phyloP scores from a whole-genome alignment of 2,797 vertebrate genomes.

The Oreochromis mossambicus region DNA sequence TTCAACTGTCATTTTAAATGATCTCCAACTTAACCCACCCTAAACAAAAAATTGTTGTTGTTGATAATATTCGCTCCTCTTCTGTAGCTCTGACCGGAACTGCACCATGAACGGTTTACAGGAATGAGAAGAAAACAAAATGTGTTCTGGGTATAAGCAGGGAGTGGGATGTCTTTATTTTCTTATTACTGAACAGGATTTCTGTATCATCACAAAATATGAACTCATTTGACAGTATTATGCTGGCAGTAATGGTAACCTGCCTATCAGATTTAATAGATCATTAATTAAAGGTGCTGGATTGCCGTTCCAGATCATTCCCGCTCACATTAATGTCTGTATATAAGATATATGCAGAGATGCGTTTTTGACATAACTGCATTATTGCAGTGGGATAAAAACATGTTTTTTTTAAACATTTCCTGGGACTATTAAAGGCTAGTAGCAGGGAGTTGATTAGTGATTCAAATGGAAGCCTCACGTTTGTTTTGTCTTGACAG shows the following conservation, averaged over 20 bases:
- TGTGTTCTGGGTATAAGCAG: neutral
- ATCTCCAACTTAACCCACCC: neutral
- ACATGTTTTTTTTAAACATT: neutral
- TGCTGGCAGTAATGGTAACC: neutral
- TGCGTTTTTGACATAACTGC: neutral
- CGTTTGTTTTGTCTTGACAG: neutral
- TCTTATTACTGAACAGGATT: neutral
- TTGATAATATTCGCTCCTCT: neutral
- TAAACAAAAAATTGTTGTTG: neutral
- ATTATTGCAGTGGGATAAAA: neutral
- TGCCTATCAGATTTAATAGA: neutral
- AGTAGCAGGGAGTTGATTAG: neutral
- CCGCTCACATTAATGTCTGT: neutral
- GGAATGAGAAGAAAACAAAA: neutral
- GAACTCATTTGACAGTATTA: neutral
- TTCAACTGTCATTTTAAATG: neutral
- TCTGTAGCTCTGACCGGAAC: neutral
- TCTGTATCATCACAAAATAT: neutral
- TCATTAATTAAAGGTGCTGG: neutral
- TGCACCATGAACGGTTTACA: neutral
- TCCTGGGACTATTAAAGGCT: neutral
- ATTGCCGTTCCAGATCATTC: neutral
- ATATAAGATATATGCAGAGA: neutral
- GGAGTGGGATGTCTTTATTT: neutral
- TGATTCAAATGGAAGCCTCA: neutral